Conservation (phyloP, 2,113 vertebrate genomes). For the Anolis carolinensis region DNA sequence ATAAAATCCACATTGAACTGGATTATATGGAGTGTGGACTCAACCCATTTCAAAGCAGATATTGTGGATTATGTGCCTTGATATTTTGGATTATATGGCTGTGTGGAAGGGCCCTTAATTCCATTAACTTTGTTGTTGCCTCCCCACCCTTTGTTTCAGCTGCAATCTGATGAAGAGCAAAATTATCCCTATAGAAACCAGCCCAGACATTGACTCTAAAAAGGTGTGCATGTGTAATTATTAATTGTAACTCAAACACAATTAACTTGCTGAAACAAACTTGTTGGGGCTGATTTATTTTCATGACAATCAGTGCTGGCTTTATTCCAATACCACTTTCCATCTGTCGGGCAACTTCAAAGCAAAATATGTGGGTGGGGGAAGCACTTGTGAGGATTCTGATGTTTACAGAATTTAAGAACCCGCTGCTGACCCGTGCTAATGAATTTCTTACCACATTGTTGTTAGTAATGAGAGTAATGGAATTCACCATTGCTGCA, state of each 20-base stretch:
- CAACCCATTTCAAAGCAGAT: too few relatives aligned
- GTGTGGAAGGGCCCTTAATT: background rate
- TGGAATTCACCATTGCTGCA: background rate
- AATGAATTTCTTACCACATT: background rate
- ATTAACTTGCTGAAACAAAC: conserved; percentile 9
- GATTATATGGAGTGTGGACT: too few relatives aligned
- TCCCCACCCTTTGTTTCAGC: background rate
- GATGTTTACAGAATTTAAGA: background rate
- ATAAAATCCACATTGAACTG: too few relatives aligned
- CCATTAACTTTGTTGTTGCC: background rate
- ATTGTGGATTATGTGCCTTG: too few relatives aligned
- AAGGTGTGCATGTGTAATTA: background rate
- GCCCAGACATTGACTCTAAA: background rate
- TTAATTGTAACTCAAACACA: background rate
- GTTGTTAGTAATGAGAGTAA: background rate
- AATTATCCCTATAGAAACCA: background rate
- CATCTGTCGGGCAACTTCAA: conserved; percentile 11
- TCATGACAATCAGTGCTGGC: background rate
- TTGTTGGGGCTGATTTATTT: conserved; percentile 1
- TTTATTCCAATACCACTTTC: conserved; percentile 11
- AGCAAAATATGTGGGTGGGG: background rate
- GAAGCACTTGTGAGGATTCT: background rate
- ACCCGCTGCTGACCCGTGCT: background rate
- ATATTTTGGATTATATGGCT: too few relatives aligned
- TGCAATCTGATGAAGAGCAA: background rate